These are phyloP conservation scores for Copidosoma floridanum DNA, from an alignment of 1,140 invertebrate genomes.

Conservation along the genomic window DNA sequence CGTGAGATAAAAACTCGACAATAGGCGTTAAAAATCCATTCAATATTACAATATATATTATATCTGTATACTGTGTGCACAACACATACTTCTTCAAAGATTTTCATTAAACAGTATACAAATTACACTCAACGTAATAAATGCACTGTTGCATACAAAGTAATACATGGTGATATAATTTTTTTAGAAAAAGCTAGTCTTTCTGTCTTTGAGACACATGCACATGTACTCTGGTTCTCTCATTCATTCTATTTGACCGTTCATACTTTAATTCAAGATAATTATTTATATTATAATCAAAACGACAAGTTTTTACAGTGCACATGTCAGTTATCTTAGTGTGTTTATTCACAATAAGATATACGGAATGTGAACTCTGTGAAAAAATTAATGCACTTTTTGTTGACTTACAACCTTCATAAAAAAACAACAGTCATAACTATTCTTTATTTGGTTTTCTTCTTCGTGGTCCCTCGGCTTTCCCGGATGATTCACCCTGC, in stretches of 20 bases:
- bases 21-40: slow-evolving; percentile 21
- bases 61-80: slow-evolving; percentile 20
- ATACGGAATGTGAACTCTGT: slow-evolving; percentile 22
- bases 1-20: slow-evolving; percentile 22
- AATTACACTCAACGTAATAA: slow-evolving; percentile 10
- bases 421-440: slow-evolving; percentile 18
- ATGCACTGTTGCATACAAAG: slow-evolving; percentile 16
- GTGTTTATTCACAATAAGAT: slow-evolving; percentile 2
- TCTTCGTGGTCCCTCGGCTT: slow-evolving; percentile 49
- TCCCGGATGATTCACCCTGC: slow-evolving; percentile 24
- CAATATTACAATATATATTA: slow-evolving; percentile 26
- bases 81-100: slow-evolving; percentile 22
- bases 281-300: slow-evolving; percentile 11
- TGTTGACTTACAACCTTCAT: slow-evolving; percentile 16
- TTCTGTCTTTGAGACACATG: too few species aligned
- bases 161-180: too few species aligned
- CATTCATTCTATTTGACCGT: too few species aligned
- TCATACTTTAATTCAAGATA: too few species aligned
- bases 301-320: slow-evolving; percentile 10
- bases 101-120: slow-evolving; percentile 4
- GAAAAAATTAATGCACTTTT: slow-evolving; percentile 23
- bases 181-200: too few species aligned
- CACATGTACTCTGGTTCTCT: background rate
- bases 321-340: background rate
- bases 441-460: slow-evolving; percentile 54